A percentile compares a stretch with the other conserved stretches of the same genome.
Evolutionary conservation across 2,797 vertebrate species (phyloP).

Genomic region (Setipinna tenuifilis): DNA sequence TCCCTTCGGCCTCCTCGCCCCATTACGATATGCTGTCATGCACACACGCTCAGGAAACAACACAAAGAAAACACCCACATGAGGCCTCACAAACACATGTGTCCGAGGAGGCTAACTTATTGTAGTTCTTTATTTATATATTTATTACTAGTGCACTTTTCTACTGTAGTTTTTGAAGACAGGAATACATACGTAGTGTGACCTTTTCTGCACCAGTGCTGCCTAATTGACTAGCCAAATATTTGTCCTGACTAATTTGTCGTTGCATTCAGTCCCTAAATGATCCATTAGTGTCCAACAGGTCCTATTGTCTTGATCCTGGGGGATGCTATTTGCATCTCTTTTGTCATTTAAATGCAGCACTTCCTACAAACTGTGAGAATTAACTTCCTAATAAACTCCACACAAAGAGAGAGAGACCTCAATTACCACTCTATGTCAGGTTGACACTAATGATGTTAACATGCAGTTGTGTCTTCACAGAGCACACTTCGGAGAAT

Average conservation of each 20-base stretch:
- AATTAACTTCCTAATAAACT: slow-evolving; percentile 82
- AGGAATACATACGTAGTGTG: neutral
- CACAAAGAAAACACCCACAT: neutral
- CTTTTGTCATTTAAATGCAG: slow-evolving; percentile 78
- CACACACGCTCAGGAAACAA: slow-evolving; percentile 43
- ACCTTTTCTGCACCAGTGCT: neutral
- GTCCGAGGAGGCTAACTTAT: neutral
- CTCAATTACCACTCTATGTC: slow-evolving; percentile 58
- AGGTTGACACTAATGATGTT: slow-evolving; percentile 45
- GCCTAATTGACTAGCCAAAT: slow-evolving; percentile 75
- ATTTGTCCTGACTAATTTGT: slow-evolving; percentile 82
- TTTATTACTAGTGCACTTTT: neutral
- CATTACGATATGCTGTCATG: slow-evolving; percentile 32
- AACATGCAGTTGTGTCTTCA: slow-evolving; percentile 34
- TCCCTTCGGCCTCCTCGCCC: slow-evolving; percentile 54
- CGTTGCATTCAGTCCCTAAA: slow-evolving; percentile 76
- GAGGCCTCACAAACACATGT: neutral
- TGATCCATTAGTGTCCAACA: slow-evolving; percentile 76
- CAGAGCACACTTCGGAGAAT: neutral
- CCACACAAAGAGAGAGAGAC: slow-evolving; percentile 64
- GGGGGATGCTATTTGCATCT: slow-evolving; percentile 71
- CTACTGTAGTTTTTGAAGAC: neutral
- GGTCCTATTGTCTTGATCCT: slow-evolving; percentile 72
- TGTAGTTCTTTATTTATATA: neutral
- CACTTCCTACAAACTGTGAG: slow-evolving; percentile 74